phyloP scores from a whole-genome alignment of 2,888 invertebrate species.

The Panzeria rudis region DNA sequence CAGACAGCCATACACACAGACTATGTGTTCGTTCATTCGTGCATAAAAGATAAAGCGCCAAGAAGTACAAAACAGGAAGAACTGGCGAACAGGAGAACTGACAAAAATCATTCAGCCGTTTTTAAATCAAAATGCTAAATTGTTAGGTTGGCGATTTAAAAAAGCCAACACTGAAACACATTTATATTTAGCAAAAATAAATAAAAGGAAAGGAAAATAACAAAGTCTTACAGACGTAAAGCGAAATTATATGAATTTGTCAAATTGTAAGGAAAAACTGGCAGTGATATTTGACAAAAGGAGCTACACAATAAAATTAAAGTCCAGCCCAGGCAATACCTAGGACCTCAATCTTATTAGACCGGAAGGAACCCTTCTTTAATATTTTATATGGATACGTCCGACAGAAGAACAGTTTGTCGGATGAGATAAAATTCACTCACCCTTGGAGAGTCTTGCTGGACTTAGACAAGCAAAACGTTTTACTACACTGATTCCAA shows the following conservation, averaged over 20 bases:
- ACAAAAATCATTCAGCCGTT: constrained; percentile 37
- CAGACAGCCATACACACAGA: background rate
- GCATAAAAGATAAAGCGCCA: background rate
- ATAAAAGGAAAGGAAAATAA: background rate
- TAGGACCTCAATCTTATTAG: too few species aligned
- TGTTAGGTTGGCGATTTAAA: constrained; percentile 47
- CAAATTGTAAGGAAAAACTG: background rate
- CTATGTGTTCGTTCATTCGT: constrained; percentile 1
- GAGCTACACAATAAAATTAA: background rate
- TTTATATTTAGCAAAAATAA: background rate
- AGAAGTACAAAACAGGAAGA: constrained; percentile 10
- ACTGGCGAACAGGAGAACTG: constrained; percentile 10
- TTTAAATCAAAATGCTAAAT: constrained; percentile 27
- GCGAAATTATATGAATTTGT: background rate
- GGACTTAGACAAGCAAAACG: too few species aligned
- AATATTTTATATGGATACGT: too few species aligned
- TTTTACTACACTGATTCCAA: too few species aligned
- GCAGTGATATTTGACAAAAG: background rate
- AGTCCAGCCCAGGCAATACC: background rate
- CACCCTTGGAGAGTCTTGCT: too few species aligned
- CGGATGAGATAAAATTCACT: too few species aligned
- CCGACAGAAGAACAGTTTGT: too few species aligned
- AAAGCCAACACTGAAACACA: constrained; percentile 29
- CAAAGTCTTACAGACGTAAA: background rate
- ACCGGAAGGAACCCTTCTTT: too few species aligned